Conservation (phyloP, 2,113 vertebrate genomes). For the Chloroceryle aenea region DNA sequence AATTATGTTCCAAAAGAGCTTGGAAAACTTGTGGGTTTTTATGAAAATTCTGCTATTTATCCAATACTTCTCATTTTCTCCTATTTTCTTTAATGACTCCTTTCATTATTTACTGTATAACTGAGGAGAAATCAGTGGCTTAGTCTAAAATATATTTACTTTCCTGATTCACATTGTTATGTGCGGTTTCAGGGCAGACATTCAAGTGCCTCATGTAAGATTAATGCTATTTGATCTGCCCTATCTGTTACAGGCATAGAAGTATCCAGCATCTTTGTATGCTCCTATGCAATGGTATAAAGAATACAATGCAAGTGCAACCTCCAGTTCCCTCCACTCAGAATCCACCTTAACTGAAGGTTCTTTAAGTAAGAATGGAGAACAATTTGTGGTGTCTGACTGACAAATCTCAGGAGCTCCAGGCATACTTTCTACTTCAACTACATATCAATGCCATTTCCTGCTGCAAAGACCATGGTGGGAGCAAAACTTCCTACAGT, state of each 20-base stretch:
- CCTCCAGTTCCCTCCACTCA: not conserved
- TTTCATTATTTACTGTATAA: not conserved
- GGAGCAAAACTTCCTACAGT: not conserved
- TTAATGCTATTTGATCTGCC: not conserved
- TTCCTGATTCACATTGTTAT: not conserved
- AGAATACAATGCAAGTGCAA: not conserved
- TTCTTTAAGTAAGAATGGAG: not conserved
- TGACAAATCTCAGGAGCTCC: not conserved
- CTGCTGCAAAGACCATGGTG: not conserved
- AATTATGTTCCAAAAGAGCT: not conserved
- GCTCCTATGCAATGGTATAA: not conserved
- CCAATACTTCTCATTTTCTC: not conserved
- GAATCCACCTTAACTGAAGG: not conserved
- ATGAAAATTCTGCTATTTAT: not conserved
- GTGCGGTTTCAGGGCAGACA: not conserved
- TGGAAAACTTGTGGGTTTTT: not conserved
- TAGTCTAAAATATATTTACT: not conserved
- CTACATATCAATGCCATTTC: rapidly evolving
- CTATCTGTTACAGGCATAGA: not conserved
- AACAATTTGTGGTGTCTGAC: not conserved
- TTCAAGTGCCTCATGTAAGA: not conserved
- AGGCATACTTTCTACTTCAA: not conserved
- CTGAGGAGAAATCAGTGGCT: not conserved
- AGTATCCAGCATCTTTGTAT: not conserved
- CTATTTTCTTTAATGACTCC: not conserved